Evolutionary conservation across 2,797 vertebrate species (phyloP).

Genomic region (Streptopelia turtur): DNA sequence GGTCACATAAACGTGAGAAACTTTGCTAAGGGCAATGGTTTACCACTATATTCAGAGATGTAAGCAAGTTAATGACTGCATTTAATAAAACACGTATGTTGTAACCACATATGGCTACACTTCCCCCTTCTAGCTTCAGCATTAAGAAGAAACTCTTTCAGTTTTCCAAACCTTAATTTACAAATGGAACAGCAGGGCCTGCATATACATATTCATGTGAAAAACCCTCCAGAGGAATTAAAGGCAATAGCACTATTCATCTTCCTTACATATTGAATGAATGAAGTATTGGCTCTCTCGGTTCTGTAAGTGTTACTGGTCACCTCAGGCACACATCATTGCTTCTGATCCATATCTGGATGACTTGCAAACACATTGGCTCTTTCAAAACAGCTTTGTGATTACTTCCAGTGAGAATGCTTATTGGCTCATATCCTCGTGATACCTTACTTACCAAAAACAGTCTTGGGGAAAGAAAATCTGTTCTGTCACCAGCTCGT

Average conservation of each 20-base stretch:
- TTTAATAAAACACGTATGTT: neutral
- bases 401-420: neutral
- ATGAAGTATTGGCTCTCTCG: neutral
- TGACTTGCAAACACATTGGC: neutral
- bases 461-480: neutral
- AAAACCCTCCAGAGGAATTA: conserved; percentile 52
- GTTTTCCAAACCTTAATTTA: conserved; percentile 33
- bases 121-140: conserved; percentile 4
- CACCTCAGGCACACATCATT: neutral
- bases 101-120: neutral
- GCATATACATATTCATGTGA: conserved; percentile 31
- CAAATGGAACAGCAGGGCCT: conserved; percentile 17
- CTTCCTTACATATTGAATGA: conserved; percentile 9
- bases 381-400: neutral
- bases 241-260: conserved; percentile 9
- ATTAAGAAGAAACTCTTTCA: neutral
- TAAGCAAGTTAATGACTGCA: neutral
- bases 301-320: neutral
- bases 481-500: neutral
- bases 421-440: neutral
- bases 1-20: neutral
- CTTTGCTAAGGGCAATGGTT: neutral
- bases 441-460: neutral
- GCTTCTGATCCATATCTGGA: neutral
- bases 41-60: neutral